phyloP scores from a whole-genome alignment of 2,113 vertebrate species.

The Coptodon rendalli region DNA sequence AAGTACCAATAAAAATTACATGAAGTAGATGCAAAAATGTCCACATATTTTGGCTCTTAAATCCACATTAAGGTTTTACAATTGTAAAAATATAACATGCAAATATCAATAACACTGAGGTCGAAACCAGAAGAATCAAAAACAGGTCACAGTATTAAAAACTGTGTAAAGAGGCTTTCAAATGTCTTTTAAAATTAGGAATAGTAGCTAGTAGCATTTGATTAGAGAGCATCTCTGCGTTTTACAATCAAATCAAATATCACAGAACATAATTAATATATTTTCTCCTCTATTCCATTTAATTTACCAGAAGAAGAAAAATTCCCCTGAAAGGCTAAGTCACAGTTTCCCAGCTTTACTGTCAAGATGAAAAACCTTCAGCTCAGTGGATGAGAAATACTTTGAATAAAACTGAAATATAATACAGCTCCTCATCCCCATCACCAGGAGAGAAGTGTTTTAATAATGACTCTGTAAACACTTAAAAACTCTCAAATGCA shows the following conservation, averaged over 20 bases:
- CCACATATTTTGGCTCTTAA: neutral
- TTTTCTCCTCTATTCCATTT: neutral
- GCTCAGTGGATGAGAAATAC: neutral
- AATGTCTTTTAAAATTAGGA: neutral
- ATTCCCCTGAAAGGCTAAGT: neutral
- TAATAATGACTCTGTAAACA: neutral
- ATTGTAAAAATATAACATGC: neutral
- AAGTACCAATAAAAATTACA: neutral
- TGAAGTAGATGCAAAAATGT: neutral
- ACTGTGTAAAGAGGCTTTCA: neutral
- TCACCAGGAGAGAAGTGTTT: neutral
- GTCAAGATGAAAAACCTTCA: neutral
- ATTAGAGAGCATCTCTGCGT: neutral
- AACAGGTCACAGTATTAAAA: neutral
- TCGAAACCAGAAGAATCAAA: neutral
- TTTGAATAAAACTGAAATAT: neutral
- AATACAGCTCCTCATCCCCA: neutral
- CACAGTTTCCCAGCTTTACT: neutral
- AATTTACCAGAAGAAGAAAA: neutral
- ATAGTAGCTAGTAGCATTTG: neutral
- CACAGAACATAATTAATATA: neutral
- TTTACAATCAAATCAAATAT: neutral
- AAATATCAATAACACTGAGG: rapidly evolving
- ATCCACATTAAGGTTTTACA: neutral
- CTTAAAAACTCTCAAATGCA: neutral